Evolutionary conservation across 2,888 invertebrate genomes (phyloP).

Genomic region (Lepidochrysops patricia): DNA sequence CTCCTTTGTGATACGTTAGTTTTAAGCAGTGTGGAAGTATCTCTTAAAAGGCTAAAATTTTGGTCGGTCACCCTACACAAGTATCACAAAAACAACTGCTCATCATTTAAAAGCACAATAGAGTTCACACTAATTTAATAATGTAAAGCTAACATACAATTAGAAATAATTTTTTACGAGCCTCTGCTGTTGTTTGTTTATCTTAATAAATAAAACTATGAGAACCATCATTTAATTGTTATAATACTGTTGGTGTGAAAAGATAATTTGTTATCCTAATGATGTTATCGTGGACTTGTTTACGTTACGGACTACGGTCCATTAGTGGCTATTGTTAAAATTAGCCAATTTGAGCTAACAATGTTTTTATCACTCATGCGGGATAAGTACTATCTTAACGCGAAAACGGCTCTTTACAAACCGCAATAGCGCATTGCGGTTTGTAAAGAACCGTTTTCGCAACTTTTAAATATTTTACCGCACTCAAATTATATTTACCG

Average conservation of each 20-base stretch:
- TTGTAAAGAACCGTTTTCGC: too few species aligned
- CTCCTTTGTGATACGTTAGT: too few species aligned
- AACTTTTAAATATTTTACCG: too few species aligned
- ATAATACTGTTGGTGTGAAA: neutral
- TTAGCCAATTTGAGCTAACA: neutral
- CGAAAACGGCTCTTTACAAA: too few species aligned
- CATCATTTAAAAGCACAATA: neutral
- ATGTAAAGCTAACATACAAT: neutral
- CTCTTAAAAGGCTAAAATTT: too few species aligned
- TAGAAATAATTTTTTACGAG: neutral
- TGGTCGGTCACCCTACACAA: too few species aligned
- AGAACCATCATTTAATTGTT: neutral
- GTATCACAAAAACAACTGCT: conserved; percentile 5
- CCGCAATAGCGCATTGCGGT: too few species aligned
- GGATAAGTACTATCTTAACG: too few species aligned
- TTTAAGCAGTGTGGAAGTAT: too few species aligned
- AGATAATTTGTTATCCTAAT: neutral
- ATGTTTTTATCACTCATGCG: too few species aligned
- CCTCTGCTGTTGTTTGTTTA: neutral
- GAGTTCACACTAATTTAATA: neutral
- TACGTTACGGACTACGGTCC: too few species aligned
- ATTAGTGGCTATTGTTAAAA: neutral
- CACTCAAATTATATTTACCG: too few species aligned
- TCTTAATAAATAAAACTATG: neutral
- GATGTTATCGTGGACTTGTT: neutral